Base-by-base conservation (phyloP, 1,140 invertebrate species). In the Helicoverpa armigera region DNA sequence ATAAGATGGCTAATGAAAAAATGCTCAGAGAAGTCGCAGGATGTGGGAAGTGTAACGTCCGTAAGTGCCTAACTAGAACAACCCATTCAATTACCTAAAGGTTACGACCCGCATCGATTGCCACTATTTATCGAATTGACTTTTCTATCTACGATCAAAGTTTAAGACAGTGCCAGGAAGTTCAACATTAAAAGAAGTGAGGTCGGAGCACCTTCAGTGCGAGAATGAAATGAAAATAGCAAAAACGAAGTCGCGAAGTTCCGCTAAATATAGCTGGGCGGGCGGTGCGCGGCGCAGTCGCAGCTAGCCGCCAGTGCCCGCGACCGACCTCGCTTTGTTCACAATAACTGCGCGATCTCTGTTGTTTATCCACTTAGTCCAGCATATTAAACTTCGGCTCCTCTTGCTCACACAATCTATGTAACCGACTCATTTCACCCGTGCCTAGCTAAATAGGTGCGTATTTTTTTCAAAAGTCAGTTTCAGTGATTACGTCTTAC, bases 201-300 rank as follows among this genome's bases (percentile, higher is more conserved):
- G 88, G 85, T 88, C 87, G 88, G 61, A 77, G 61, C 75, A 54
- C 61, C 73, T 77, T 63, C 13, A 77, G 83, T 76, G 87, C 83
- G 85, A 92, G 90, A 92, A 91, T 90, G 90, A 93, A 93, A 91
- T 94, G 90, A 92, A 94, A 94, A 94, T 94, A 94, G 92, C 93
- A 92, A 94, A 91, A 89, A 87, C 86, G 80, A 85, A 92, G 91
- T 93, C 92, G 93, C 93, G 88, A 94, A 92, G 93, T 90, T 90
- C 82, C 82, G 88, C 93, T 94, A 94, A 93, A 94, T 93, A 90
- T 94, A 94, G 90, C 85, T 82, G 87, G 81, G 87, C 87, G 91
- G 89, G 87, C 86, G 87, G 87, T 85, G 90, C 56, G 88, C 83
- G 84, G 74, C 79, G 85, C 78, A 79, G 83, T 76, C 77, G 83